Percentiles rank a stretch among this genome's conserved stretches.
Evolutionary conservation across 37 sponge, comb jelly and placozoan genomes (phyloP).

Genomic region (Ianthella basta): DNA sequence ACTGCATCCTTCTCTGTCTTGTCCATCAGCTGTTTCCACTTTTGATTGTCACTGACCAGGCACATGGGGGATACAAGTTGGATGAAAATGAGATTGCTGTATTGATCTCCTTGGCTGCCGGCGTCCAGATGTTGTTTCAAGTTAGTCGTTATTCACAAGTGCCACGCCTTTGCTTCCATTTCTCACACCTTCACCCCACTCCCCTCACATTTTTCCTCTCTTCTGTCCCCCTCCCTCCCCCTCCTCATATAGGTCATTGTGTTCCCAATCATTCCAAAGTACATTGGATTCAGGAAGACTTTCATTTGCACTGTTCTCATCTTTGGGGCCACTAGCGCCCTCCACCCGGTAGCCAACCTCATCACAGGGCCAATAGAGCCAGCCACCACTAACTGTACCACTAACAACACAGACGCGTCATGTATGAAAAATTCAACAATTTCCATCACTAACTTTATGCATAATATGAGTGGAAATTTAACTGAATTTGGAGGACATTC

Average conservation of each 20-base stretch:
- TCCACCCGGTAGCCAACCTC: slow-evolving; percentile 67
- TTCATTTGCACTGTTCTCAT: slow-evolving; percentile 33
- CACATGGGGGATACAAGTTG: slow-evolving; percentile 75
- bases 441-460: not conserved
- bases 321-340: slow-evolving; percentile 21
- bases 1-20: no score
- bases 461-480: slow-evolving; percentile 26
- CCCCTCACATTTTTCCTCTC: not conserved
- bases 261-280: slow-evolving; percentile 54
- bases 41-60: slow-evolving; percentile 71
- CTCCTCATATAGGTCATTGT: slow-evolving; percentile 35
- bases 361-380: slow-evolving; percentile 71
- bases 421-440: not conserved
- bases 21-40: slow-evolving; percentile 67
- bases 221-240: no score
- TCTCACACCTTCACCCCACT: no score
- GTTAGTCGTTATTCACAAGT: slow-evolving; percentile 35
- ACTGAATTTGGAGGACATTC: not conserved
- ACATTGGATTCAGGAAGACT: slow-evolving; percentile 51
- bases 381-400: not conserved
- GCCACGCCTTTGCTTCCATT: no score
- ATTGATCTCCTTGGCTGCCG: slow-evolving; percentile 37
- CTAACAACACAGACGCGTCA: not conserved
- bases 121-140: slow-evolving; percentile 61
- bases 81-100: slow-evolving; percentile 78